Evolutionary conservation across 2,113 vertebrate species (phyloP).

Genomic region (Fregetta grallaria): DNA sequence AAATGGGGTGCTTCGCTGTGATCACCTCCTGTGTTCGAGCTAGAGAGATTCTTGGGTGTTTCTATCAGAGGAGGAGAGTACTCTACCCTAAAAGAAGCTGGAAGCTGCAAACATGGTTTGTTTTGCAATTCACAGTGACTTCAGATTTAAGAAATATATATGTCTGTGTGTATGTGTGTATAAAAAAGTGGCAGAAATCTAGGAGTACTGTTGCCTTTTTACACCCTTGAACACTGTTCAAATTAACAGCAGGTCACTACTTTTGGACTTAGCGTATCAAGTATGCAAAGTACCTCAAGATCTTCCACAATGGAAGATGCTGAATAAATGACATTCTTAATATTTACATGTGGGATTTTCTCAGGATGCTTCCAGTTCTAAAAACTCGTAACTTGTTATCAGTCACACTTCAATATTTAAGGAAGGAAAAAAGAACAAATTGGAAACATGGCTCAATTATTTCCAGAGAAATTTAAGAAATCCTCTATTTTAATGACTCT

Average conservation of each 20-base stretch:
- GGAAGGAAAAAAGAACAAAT: background rate
- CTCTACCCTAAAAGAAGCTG: background rate
- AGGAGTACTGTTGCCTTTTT: background rate
- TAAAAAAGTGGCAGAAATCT: background rate
- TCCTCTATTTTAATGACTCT: background rate
- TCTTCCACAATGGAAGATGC: background rate
- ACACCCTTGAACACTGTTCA: background rate
- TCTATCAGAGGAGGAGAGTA: background rate
- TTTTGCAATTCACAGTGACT: background rate
- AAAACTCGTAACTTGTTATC: background rate
- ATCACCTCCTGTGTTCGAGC: background rate
- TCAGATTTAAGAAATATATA: background rate
- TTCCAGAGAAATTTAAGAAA: background rate
- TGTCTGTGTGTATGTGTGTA: accelerated
- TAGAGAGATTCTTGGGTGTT: background rate
- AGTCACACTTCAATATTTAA: background rate
- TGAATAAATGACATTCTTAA: background rate
- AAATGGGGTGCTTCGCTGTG: background rate
- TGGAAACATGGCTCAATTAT: background rate
- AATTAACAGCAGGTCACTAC: background rate
- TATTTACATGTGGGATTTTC: background rate
- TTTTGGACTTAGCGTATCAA: background rate
- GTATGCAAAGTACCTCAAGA: background rate
- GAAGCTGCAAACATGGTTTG: background rate
- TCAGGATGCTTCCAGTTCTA: background rate